Evolutionary conservation across 2,888 invertebrate species (phyloP).

Genomic region (Thera britannica): DNA sequence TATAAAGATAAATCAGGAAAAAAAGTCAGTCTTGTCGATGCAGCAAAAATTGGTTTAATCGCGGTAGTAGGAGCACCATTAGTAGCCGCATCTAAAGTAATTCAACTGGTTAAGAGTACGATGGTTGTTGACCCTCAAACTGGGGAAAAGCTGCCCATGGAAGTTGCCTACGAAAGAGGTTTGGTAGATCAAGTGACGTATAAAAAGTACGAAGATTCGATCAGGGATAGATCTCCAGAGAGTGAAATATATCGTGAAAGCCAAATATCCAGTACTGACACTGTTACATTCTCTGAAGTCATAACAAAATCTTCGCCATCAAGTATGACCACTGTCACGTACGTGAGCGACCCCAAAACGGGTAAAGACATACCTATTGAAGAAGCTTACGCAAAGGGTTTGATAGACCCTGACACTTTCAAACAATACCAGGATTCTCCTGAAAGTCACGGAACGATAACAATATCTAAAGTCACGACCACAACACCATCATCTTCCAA

Average conservation of each 20-base stretch:
- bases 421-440: conserved; percentile 39
- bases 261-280: conserved; percentile 48
- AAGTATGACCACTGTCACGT: conserved; percentile 45
- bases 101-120: conserved; percentile 86
- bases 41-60: conserved; percentile 91
- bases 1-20: conserved; percentile 88
- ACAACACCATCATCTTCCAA: conserved; percentile 59
- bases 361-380: conserved; percentile 91
- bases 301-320: conserved; percentile 38
- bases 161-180: conserved; percentile 92
- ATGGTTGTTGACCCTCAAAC: conserved; percentile 92
- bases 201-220: conserved; percentile 79
- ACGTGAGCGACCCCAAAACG: conserved; percentile 89
- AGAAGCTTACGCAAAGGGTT: conserved; percentile 89
- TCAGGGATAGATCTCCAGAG: conserved; percentile 67
- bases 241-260: conserved; percentile 50
- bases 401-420: conserved; percentile 58
- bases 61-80: conserved; percentile 90
- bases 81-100: conserved; percentile 88
- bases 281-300: conserved; percentile 54
- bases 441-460: conserved; percentile 36
- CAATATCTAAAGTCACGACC: conserved; percentile 63
- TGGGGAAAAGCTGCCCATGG: conserved; percentile 91
- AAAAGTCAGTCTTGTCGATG: conserved; percentile 88
- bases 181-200: conserved; percentile 86